Evolutionary conservation across 2,113 vertebrate genomes (phyloP).

Genomic region (Phrynocephalus versicolor): DNA sequence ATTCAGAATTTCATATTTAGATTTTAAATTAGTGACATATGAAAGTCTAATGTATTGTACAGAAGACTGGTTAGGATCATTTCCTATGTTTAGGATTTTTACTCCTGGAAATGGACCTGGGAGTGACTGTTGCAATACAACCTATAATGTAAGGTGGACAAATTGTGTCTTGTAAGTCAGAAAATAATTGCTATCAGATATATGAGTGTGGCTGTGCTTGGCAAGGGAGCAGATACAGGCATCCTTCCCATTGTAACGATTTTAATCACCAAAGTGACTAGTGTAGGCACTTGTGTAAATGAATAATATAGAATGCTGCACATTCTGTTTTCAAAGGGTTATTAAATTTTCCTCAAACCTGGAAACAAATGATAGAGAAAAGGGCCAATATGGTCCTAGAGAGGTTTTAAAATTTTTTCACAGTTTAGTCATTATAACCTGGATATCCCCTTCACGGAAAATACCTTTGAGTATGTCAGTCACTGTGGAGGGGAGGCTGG

Average conservation of each 20-base stretch:
- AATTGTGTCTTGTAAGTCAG: not conserved
- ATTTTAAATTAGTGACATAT: not conserved
- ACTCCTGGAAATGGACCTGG: not conserved
- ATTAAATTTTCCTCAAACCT: not conserved
- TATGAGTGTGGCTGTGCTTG: not conserved
- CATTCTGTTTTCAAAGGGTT: not conserved
- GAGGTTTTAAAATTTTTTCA: not conserved
- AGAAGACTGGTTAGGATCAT: not conserved
- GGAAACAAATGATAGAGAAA: not conserved
- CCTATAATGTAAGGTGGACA: not conserved
- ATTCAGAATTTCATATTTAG: not conserved
- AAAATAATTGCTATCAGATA: not conserved
- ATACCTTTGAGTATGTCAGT: not conserved
- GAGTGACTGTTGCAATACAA: not conserved
- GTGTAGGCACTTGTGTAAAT: not conserved
- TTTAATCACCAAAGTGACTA: constrained; percentile 9
- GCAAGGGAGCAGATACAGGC: not conserved
- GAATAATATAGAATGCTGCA: not conserved
- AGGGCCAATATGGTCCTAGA: constrained; percentile 16
- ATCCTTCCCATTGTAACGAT: not conserved
- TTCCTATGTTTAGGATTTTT: not conserved
- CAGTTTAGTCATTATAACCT: not conserved
- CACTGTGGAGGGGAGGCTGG: constrained; percentile 6
- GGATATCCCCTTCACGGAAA: constrained; percentile 41
- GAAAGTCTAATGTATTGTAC: not conserved